phyloP scores from a whole-genome alignment of 2,113 vertebrate genomes.

The Oncorhynchus mykiss region DNA sequence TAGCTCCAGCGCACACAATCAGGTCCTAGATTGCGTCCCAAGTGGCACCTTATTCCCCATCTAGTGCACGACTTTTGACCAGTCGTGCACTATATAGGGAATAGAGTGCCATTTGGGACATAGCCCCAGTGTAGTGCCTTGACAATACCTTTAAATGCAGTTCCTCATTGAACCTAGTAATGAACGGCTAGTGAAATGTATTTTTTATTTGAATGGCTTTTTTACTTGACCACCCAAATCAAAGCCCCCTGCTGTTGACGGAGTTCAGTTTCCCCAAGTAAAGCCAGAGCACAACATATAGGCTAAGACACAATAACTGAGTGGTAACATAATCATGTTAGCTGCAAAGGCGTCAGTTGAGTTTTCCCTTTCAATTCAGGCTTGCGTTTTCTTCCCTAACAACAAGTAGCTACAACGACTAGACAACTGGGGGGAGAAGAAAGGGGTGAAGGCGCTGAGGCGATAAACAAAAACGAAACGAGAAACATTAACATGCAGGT shows the following conservation, averaged over 20 bases:
- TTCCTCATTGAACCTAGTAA: conserved; percentile 3
- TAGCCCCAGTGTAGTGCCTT: neutral
- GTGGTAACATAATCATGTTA: neutral
- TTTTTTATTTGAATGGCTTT: neutral
- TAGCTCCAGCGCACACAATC: neutral
- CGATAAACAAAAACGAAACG: neutral
- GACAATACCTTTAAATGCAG: neutral
- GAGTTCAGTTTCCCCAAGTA: neutral
- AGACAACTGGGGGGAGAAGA: neutral
- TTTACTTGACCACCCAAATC: neutral
- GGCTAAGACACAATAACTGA: neutral
- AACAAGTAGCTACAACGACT: neutral
- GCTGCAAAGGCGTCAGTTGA: neutral
- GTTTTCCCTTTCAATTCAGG: neutral
- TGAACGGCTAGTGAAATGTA: neutral
- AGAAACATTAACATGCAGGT: neutral
- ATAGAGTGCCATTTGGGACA: too few relatives aligned
- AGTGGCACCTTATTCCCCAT: too few relatives aligned
- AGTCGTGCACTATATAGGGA: too few relatives aligned
- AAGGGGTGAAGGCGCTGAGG: too few relatives aligned
- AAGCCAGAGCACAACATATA: too few relatives aligned
- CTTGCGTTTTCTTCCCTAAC: neutral
- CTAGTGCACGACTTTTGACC: too few relatives aligned
- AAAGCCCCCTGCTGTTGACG: neutral
- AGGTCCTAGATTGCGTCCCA: neutral